phyloP scores from a whole-genome alignment of 2,888 invertebrate species.

The Drosophila atroscutellata region DNA sequence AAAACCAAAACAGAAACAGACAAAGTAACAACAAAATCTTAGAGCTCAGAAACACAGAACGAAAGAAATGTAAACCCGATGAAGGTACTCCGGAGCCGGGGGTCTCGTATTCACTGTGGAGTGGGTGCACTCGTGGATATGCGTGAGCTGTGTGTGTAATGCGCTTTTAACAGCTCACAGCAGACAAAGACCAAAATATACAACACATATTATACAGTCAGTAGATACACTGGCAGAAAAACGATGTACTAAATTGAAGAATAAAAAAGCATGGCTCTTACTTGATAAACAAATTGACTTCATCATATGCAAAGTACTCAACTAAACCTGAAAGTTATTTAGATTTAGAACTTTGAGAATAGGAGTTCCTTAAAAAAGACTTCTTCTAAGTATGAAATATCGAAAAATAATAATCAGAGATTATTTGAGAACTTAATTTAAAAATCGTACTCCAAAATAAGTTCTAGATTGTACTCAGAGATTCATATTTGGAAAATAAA shows the following conservation, averaged over 20 bases:
- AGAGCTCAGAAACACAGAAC: slow-evolving; percentile 26
- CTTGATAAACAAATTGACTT: background rate
- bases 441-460: background rate
- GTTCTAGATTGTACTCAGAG: background rate
- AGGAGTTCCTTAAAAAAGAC: background rate
- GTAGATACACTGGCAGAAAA: slow-evolving; percentile 2
- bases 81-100: slow-evolving; percentile 27
- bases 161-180: slow-evolving; percentile 60
- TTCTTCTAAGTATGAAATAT: background rate
- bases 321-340: background rate
- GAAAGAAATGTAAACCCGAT: slow-evolving; percentile 29
- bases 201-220: slow-evolving; percentile 2
- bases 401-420: background rate
- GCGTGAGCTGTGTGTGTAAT: slow-evolving; percentile 71
- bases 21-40: slow-evolving; percentile 25
- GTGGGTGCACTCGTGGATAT: slow-evolving; percentile 66
- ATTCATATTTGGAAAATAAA: background rate
- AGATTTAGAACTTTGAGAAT: background rate
- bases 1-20: slow-evolving; percentile 15
- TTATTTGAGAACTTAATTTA: background rate
- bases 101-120: slow-evolving; percentile 28
- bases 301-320: fast-evolving
- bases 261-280: background rate
- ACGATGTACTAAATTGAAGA: background rate
- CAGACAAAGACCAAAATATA: slow-evolving; percentile 29